Evolutionary conservation across 2,888 invertebrate species (phyloP).

Genomic region (Eurytoma adleriae): DNA sequence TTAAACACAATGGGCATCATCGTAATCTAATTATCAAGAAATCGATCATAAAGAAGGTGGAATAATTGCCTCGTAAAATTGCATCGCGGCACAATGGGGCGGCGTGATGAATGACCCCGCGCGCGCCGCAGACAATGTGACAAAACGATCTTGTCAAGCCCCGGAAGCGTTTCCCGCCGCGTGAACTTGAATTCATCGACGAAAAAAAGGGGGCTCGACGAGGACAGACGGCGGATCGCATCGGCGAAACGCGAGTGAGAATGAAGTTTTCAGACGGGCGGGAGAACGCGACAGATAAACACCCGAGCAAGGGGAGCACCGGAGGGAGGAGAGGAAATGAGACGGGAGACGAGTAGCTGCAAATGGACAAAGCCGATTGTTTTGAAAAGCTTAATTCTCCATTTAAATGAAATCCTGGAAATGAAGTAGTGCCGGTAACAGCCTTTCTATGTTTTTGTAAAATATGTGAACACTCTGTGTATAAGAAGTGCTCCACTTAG

Average conservation of each 20-base stretch:
- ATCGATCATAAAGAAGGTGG: slow-evolving; percentile 25
- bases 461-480: too few species aligned
- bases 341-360: not conserved
- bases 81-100: slow-evolving; percentile 17
- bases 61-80: slow-evolving; percentile 30
- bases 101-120: slow-evolving; percentile 26
- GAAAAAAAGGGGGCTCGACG: slow-evolving; percentile 30
- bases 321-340: not conserved
- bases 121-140: not conserved
- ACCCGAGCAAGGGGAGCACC: not conserved
- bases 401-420: too few species aligned
- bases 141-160: slow-evolving; percentile 32
- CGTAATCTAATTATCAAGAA: slow-evolving; percentile 8
- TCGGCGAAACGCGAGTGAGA: not conserved
- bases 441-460: too few species aligned
- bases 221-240: slow-evolving; percentile 22
- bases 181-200: slow-evolving; percentile 50
- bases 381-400: too few species aligned
- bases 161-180: slow-evolving; percentile 28
- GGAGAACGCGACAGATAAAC: too few species aligned
- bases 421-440: too few species aligned
- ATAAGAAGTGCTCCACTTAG: too few species aligned
- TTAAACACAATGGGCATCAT: not conserved
- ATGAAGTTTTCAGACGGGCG: not conserved
- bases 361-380: not conserved